Conservation (phyloP, 2,797 vertebrate genomes). For the Somateria mollissima region DNA sequence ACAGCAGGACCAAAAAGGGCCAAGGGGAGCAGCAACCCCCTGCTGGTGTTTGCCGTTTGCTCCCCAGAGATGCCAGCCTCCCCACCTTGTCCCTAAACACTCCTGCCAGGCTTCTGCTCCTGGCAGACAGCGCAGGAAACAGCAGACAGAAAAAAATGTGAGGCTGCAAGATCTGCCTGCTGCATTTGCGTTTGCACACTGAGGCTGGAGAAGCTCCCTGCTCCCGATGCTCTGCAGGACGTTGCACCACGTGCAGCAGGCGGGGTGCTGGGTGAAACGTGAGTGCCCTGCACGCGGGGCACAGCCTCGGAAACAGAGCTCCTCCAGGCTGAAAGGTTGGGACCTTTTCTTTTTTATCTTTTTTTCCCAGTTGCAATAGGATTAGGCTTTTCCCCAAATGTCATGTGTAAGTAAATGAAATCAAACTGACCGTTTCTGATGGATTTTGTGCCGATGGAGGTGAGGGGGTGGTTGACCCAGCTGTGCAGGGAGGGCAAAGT, state of each 20-base stretch:
- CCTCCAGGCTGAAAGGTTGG: not conserved
- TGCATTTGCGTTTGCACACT: not conserved
- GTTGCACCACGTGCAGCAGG: fast-evolving
- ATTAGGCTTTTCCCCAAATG: not conserved
- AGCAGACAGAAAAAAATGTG: not conserved
- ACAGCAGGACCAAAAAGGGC: not conserved
- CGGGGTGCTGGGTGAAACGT: not conserved
- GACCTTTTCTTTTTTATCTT: fast-evolving
- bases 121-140: not conserved
- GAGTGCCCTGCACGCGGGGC: not conserved
- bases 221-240: not conserved
- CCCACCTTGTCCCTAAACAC: not conserved
- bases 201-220: not conserved
- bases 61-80: not conserved
- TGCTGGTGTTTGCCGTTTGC: not conserved
- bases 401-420: not conserved
- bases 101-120: not conserved
- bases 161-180: not conserved
- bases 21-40: not conserved
- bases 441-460: not conserved
- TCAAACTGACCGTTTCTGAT: not conserved
- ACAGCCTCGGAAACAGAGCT: not conserved
- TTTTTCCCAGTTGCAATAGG: not conserved
- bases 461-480: not conserved
- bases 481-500: not conserved